Percentiles rank a stretch among this genome's conserved stretches.
Evolutionary conservation across 2,113 vertebrate genomes (phyloP).

Genomic region (Psammodynastes pulverulentus): DNA sequence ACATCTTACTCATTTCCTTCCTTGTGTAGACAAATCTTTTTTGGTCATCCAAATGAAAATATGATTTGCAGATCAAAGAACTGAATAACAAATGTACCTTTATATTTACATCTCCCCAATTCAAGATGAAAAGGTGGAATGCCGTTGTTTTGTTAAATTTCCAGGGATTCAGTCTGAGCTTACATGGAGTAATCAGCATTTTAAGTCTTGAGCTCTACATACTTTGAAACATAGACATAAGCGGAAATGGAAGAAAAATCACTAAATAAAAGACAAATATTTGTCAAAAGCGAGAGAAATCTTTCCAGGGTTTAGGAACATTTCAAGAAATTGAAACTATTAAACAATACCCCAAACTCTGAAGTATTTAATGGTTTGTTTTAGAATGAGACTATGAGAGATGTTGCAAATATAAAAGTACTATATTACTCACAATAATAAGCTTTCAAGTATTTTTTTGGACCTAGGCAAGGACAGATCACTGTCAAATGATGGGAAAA

Average conservation of each 20-base stretch:
- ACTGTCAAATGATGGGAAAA: conserved; percentile 44
- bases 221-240: conserved; percentile 21
- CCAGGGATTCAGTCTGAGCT: conserved; percentile 11
- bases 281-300: conserved; percentile 19
- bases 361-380: conserved; percentile 33
- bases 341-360: conserved; percentile 32
- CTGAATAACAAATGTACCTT: not conserved
- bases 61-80: not conserved
- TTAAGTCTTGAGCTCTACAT: conserved; percentile 2
- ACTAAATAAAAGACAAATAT: conserved; percentile 38
- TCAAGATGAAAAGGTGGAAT: not conserved
- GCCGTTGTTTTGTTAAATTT: not conserved
- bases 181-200: conserved; percentile 20
- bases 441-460: conserved; percentile 48
- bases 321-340: conserved; percentile 27
- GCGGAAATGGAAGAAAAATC: conserved; percentile 6
- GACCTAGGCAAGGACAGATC: conserved; percentile 59
- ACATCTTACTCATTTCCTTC: not conserved
- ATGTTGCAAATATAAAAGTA: conserved; percentile 25
- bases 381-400: conserved; percentile 34
- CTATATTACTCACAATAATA: conserved; percentile 18
- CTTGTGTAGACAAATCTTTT: not conserved
- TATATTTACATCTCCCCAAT: not conserved
- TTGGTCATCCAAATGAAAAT: not conserved
- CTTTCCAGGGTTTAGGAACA: conserved; percentile 25